phyloP scores from a whole-genome alignment of 2,888 invertebrate species.

The Euplagia quadripunctaria region DNA sequence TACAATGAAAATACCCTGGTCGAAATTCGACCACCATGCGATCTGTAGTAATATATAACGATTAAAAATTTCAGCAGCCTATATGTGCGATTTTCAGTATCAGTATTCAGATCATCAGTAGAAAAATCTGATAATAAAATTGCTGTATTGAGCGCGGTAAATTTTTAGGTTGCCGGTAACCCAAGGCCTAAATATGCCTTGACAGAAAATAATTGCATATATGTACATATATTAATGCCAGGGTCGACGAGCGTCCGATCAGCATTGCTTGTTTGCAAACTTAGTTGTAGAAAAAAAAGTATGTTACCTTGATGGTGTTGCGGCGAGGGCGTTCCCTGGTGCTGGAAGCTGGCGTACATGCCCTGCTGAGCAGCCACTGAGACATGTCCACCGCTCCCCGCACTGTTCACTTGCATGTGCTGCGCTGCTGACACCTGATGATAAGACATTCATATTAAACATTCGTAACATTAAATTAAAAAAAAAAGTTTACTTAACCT shows the following conservation, averaged over 20 bases:
- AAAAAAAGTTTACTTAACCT: no score
- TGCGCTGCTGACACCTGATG: slow-evolving; percentile 94
- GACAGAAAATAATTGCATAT: neutral
- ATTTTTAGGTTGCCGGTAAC: no score
- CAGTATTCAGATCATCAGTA: no score
- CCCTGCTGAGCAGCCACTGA: slow-evolving; percentile 95
- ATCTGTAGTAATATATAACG: neutral
- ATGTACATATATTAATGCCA: neutral
- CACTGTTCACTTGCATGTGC: slow-evolving; percentile 93
- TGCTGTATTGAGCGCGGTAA: no score
- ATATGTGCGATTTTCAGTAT: neutral
- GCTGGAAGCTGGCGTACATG: slow-evolving; percentile 89
- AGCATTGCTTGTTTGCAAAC: no score
- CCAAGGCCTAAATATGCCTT: neutral
- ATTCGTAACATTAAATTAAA: no score
- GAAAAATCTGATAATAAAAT: no score
- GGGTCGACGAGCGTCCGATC: no score
- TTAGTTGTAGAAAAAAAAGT: neutral
- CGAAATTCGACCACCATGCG: no score
- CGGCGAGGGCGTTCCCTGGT: slow-evolving; percentile 79
- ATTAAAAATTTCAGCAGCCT: neutral
- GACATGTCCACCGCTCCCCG: slow-evolving; percentile 90
- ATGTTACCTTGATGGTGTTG: slow-evolving; percentile 83
- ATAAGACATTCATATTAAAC: slow-evolving; percentile 18
- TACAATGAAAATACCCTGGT: no score